These are phyloP conservation scores for Amia ocellicauda DNA, from an alignment of 2,113 vertebrate species.

Conservation along the genomic window DNA sequence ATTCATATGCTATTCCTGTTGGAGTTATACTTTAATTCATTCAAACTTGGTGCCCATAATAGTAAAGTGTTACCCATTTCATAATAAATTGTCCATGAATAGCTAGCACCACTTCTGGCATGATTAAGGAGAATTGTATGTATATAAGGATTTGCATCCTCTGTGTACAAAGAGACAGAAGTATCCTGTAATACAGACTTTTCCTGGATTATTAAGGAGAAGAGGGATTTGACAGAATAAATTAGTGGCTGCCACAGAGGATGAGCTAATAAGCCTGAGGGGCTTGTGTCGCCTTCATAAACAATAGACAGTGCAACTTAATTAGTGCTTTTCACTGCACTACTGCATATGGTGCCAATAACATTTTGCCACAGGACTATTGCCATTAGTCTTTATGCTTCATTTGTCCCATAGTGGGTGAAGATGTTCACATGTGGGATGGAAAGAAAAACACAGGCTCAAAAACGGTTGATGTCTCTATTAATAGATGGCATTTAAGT, in stretches of 20 bases:
- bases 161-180: no score
- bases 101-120: no score
- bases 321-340: slow-evolving; percentile 20
- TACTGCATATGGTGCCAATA: slow-evolving; percentile 16
- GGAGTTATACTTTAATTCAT: no score
- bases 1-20: no score
- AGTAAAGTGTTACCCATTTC: no score
- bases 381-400: slow-evolving; percentile 2
- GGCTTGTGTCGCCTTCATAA: slow-evolving; percentile 25
- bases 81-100: no score
- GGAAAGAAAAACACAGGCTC: not conserved
- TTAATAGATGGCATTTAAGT: not conserved
- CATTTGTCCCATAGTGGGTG: slow-evolving; percentile 3
- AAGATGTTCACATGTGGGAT: not conserved
- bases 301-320: slow-evolving; percentile 21
- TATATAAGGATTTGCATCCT: no score
- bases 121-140: not conserved
- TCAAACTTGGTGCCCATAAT: no score
- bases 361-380: slow-evolving; percentile 20
- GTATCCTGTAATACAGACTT: not conserved
- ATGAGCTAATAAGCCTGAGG: slow-evolving; percentile 14
- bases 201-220: not conserved
- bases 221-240: not conserved
- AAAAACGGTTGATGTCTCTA: not conserved
- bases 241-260: not conserved